Evolutionary conservation across 2,797 vertebrate species (phyloP), one percentile per base, ranked within the genome.

Genomic region (Enteromius radiatus): DNA sequence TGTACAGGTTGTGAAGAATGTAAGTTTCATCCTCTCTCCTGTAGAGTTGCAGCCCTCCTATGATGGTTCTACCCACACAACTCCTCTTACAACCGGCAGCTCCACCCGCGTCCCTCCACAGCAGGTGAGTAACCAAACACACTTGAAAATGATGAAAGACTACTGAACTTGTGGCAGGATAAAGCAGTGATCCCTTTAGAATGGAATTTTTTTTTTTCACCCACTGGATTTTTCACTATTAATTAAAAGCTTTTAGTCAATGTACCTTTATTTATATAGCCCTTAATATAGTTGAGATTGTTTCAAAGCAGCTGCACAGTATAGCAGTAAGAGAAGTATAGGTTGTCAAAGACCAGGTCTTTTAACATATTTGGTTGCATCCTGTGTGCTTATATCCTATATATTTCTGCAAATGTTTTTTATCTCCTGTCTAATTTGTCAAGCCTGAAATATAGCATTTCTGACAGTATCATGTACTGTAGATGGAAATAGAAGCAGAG

Each of bases 51-150:
- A 90, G 3, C 89, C 91, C 4, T 87, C 91, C 33, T 87, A 89
- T 85, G 82, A 17, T 1, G 41, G 68, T 7, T 85, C 86, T 73
- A 86, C 89, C 4, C 47, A 64, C n/a, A 15, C 59, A 54, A 56
- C 89, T 10, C 76, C 85, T 59, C 86, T 82, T 36, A 21, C 28
- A 52, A 65, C 84, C 70, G 21, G 85, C 23, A 82, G 75, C 77
- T 84, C 85, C 49, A 17, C 78, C 69, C 5, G 28, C 52, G 59
- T 80, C 41, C 80, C 84, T 63, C 64, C 75, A 7, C 26, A 87
- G 12, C 88, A 91, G 92, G 94, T 95, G 90, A 88, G 84, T 69
- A 69, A 59, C 41, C n/a, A 33, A 73, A 41, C 63, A 73, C 61
- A 10, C 56, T 15, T 21, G 15, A 28, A 49, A 11, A 64, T 26